These are phyloP conservation scores for Pimephales promelas DNA, from an alignment of 2,113 vertebrate genomes.

Conservation along the genomic window DNA sequence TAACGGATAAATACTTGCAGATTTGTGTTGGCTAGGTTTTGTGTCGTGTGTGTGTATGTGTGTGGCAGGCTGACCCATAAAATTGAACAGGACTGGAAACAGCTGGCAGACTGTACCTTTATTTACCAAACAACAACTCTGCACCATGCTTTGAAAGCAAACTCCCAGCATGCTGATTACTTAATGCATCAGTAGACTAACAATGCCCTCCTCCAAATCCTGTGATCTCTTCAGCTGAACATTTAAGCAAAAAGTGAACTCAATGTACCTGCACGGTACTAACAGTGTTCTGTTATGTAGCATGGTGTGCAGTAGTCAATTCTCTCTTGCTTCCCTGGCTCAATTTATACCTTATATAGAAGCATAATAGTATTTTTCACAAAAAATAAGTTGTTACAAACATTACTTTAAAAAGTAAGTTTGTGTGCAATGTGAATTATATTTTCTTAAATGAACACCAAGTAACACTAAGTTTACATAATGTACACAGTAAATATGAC, in stretches of 20 bases:
- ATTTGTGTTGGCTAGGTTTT: slow-evolving; percentile 69
- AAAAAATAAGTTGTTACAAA: too few relatives aligned
- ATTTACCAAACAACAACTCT: slow-evolving; percentile 36
- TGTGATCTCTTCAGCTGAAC: slow-evolving; percentile 2
- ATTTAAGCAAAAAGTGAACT: slow-evolving; percentile 6
- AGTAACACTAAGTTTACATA: too few relatives aligned
- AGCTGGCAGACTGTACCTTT: slow-evolving; percentile 58
- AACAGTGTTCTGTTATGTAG: not conserved
- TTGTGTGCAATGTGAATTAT: too few relatives aligned
- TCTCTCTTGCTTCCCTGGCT: not conserved
- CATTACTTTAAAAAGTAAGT: too few relatives aligned
- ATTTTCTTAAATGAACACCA: too few relatives aligned
- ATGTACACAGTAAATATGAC: too few relatives aligned
- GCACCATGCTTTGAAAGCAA: slow-evolving; percentile 48
- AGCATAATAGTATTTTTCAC: too few relatives aligned
- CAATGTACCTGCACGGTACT: not conserved
- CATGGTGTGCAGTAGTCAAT: not conserved
- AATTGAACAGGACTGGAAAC: slow-evolving; percentile 54
- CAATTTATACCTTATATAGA: too few relatives aligned
- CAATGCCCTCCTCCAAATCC: slow-evolving; percentile 11
- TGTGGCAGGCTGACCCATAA: slow-evolving; percentile 51
- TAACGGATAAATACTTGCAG: slow-evolving; percentile 69
- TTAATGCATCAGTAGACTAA: slow-evolving; percentile 41
- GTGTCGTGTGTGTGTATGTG: slow-evolving; percentile 11
- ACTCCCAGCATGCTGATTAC: slow-evolving; percentile 46